Evolutionary conservation across 2,888 invertebrate species (phyloP).

Genomic region (Hedychridium roseum): DNA sequence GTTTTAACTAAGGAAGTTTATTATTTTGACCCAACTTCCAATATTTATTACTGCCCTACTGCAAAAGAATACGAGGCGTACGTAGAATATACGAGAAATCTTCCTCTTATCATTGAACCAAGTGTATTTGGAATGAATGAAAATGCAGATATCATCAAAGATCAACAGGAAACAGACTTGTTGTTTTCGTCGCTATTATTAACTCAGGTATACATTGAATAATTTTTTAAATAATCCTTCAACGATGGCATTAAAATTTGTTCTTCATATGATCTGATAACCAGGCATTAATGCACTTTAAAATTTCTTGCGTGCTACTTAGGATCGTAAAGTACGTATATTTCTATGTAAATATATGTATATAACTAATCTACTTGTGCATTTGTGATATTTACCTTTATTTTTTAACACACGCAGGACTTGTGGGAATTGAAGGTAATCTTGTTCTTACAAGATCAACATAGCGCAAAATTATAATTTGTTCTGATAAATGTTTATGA

Average conservation of each 20-base stretch:
- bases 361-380: conserved; percentile 1
- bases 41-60: conserved; percentile 76
- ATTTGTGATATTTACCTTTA: conserved; percentile 4
- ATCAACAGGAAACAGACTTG: conserved; percentile 84
- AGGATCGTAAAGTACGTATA: conserved; percentile 36
- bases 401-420: conserved; percentile 14
- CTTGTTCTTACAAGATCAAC: no score
- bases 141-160: conserved; percentile 92
- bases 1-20: conserved; percentile 41
- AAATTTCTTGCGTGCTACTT: not conserved
- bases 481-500: no score
- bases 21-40: conserved; percentile 48
- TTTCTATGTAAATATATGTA: not conserved
- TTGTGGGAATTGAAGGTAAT: conserved; percentile 17
- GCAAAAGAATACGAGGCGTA: conserved; percentile 78
- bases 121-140: conserved; percentile 92
- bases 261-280: no score
- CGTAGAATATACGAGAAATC: conserved; percentile 71
- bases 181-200: conserved; percentile 77
- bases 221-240: no score
- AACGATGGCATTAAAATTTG: no score
- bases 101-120: conserved; percentile 83
- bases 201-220: conserved; percentile 85
- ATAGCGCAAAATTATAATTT: no score
- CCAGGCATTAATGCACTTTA: no score